A percentile compares a stretch with the other conserved stretches of the same genome.
phyloP scores from a whole-genome alignment of 2,113 vertebrate genomes.

The Syngnathus typhle region DNA sequence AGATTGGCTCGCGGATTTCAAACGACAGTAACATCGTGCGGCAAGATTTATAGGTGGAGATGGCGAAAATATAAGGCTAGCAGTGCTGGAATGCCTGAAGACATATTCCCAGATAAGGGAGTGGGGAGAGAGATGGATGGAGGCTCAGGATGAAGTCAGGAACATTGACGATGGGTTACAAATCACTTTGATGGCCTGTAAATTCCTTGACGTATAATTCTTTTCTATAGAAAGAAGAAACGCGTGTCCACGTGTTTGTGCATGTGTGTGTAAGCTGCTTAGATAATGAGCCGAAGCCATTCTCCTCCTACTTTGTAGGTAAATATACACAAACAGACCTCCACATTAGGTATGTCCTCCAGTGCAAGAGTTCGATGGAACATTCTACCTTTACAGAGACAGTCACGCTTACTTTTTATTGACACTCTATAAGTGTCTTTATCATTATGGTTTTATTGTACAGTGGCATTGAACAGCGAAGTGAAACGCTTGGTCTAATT shows the following conservation, averaged over 20 bases:
- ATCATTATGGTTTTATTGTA: no score
- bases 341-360: background rate
- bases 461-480: no score
- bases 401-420: background rate
- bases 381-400: background rate
- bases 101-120: conserved; percentile 27
- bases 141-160: conserved; percentile 36
- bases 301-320: conserved; percentile 13
- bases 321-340: background rate
- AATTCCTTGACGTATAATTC: conserved; percentile 18
- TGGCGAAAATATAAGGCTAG: conserved; percentile 30
- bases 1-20: conserved; percentile 40
- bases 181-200: conserved; percentile 38
- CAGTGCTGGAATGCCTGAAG: conserved; percentile 12
- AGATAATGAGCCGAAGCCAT: conserved; percentile 6
- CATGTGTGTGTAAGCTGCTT: conserved; percentile 15
- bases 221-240: conserved; percentile 14
- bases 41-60: conserved; percentile 43
- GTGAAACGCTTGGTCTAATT: no score
- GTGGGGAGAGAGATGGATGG: conserved; percentile 24
- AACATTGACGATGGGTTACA: conserved; percentile 5
- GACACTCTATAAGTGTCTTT: no score
- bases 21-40: conserved; percentile 25
- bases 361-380: background rate
- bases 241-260: conserved; percentile 14